A percentile compares a stretch with the other conserved stretches of the same genome.
Evolutionary conservation across 2,797 vertebrate genomes (phyloP).

Genomic region (Manis javanica): DNA sequence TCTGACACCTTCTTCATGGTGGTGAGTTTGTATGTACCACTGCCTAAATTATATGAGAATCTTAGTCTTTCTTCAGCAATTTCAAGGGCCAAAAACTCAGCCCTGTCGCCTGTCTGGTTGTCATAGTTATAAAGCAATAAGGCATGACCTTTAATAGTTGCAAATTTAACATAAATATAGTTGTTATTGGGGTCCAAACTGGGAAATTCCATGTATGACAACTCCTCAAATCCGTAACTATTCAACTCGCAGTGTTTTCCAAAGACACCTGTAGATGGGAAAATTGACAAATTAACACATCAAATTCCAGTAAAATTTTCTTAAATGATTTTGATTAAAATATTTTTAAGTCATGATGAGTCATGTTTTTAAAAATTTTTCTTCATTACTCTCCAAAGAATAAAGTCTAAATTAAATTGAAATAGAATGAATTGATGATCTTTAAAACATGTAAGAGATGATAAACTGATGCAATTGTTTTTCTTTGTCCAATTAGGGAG

Average conservation of each 20-base stretch:
- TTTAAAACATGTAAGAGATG: not conserved
- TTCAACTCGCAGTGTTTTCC: constrained; percentile 98
- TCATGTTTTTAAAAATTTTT: not conserved
- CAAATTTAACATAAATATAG: constrained; percentile 99
- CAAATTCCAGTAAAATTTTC: not conserved
- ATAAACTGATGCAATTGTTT: not conserved
- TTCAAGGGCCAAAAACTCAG: constrained; percentile 97
- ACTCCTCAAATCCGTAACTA: constrained; percentile 98
- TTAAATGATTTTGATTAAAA: not conserved
- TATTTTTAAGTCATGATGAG: not conserved
- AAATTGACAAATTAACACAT: not conserved
- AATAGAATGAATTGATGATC: not conserved
- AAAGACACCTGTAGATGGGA: constrained; percentile 92
- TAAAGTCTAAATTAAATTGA: not conserved
- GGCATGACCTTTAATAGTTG: constrained; percentile 94
- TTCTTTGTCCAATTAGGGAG: not conserved
- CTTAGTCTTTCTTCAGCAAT: constrained; percentile 92
- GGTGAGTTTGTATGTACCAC: constrained; percentile 94
- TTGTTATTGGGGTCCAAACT: constrained; percentile 99
- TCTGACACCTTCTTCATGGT: constrained; percentile 96
- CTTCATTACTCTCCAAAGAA: not conserved
- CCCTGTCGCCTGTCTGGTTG: constrained; percentile 97
- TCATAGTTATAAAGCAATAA: constrained; percentile 97
- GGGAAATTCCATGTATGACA: constrained; percentile 99
- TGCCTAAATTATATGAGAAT: constrained; percentile 97